Conservation (phyloP, 2,113 vertebrate genomes). For the Columbina picui region DNA sequence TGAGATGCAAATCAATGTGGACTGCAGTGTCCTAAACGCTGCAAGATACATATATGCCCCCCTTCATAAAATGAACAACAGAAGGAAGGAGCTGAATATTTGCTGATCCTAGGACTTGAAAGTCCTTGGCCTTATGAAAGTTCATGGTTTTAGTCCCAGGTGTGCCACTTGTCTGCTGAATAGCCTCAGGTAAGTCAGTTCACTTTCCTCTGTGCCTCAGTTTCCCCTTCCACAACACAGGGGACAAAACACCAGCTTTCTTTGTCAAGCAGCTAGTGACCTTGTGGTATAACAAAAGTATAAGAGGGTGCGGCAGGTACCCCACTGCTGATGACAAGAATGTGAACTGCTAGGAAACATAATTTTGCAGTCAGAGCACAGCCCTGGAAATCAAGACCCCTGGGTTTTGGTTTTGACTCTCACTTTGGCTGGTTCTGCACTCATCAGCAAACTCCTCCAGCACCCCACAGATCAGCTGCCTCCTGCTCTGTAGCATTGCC, state of each 20-base stretch:
- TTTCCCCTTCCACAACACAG: not conserved
- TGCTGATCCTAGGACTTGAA: not conserved
- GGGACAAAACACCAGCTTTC: not conserved
- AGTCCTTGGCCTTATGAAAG: not conserved
- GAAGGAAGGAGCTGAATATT: not conserved
- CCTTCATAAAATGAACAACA: not conserved
- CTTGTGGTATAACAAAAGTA: not conserved
- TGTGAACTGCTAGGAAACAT: not conserved
- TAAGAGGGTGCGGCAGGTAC: not conserved
- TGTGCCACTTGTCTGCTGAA: not conserved
- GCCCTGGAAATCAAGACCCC: not conserved
- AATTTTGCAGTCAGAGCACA: not conserved
- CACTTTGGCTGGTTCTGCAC: not conserved
- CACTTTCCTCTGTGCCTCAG: not conserved
- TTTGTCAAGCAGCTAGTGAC: not conserved
- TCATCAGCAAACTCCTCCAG: not conserved
- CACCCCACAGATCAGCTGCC: accelerated
- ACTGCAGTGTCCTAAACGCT: not conserved
- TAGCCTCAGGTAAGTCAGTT: not conserved
- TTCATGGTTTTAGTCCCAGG: not conserved
- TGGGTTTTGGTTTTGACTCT: not conserved
- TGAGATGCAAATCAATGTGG: not conserved
- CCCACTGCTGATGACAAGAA: not conserved
- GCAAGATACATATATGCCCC: not conserved
- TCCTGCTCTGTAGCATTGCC: accelerated